Conservation (phyloP, 2,113 vertebrate species). For the Ceratotherium simum region DNA sequence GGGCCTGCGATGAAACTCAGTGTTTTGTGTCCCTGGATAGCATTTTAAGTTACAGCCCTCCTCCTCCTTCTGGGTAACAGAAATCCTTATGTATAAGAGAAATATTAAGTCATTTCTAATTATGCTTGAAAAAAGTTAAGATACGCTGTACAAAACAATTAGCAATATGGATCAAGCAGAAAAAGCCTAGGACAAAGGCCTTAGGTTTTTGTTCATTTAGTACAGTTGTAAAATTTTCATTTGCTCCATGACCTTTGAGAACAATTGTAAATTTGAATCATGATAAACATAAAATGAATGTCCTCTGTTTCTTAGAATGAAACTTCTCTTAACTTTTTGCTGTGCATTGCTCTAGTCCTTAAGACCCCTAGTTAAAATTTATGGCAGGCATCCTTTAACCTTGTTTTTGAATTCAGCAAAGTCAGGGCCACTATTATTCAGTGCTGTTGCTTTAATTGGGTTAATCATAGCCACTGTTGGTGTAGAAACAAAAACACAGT, state of each 20-base stretch:
- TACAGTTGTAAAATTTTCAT: not conserved
- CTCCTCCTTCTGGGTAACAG: not conserved
- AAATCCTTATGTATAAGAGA: not conserved
- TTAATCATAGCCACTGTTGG: not conserved
- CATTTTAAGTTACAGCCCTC: not conserved
- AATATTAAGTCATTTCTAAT: not conserved
- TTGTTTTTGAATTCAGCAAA: slow-evolving; percentile 22
- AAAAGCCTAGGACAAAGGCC: not conserved
- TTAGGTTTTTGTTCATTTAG: not conserved
- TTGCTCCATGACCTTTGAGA: not conserved
- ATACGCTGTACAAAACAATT: not conserved
- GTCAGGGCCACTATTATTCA: not conserved
- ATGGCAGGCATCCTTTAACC: not conserved
- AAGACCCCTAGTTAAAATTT: slow-evolving; percentile 5
- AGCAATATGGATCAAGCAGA: not conserved
- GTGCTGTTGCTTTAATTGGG: not conserved
- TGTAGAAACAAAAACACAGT: not conserved
- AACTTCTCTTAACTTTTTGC: not conserved
- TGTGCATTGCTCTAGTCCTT: not conserved
- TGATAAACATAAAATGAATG: not conserved
- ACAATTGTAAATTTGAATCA: not conserved
- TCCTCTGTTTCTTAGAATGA: slow-evolving; percentile 11
- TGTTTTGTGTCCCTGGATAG: not conserved
- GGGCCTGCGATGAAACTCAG: not conserved
- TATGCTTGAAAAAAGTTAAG: not conserved